Base-by-base conservation (phyloP, 2,888 invertebrate species). In the Neoaliturus tenellus region DNA sequence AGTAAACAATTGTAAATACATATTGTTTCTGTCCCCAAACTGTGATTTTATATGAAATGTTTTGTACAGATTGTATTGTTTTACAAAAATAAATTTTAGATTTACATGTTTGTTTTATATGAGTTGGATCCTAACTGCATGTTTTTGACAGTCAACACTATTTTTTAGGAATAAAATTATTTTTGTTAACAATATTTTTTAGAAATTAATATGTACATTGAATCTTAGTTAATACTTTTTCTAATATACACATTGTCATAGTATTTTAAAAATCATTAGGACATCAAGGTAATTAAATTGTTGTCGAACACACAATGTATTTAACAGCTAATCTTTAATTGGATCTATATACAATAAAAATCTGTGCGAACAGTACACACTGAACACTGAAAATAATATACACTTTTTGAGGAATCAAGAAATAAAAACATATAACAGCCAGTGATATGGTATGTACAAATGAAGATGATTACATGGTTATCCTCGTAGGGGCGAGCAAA, bases 401-500 rank as follows among this genome's bases (percentile, higher is more conserved):
- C 55, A 55, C 78, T 33, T 78, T 78, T 5, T 62, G 28, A 28
- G 78, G 35, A 55, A n/a, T 55, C 6, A 78, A 25, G n/a, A 75
- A 75, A 28, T 48, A 28, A 55, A 78, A 78, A 62, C 78, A 51
- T 28, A 55, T n/a, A 33, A 78, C 31, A 51, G 51, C 31, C 31
- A 31, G 28, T 78, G 55, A 51, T 78, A 55, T 51, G 73, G 44
- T 78, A 78, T 78, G n/a, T 78, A 78, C 78, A 78, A n/a, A n/a
- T n/a, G n/a, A n/a, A n/a, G n/a, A n/a, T n/a, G 35, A 31, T 78
- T 78, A 78, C 51, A 78, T 28, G 20, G 51, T 51, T 20, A 48
- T 20, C 78, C 73, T 84, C 28, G 92, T 92, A 25, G 94, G 95
- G 86, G 94, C 91, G 84, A 97, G 91, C 82, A 96, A 90, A 86